phyloP scores from a whole-genome alignment of 1,140 invertebrate genomes.

The Papilio machaon region DNA sequence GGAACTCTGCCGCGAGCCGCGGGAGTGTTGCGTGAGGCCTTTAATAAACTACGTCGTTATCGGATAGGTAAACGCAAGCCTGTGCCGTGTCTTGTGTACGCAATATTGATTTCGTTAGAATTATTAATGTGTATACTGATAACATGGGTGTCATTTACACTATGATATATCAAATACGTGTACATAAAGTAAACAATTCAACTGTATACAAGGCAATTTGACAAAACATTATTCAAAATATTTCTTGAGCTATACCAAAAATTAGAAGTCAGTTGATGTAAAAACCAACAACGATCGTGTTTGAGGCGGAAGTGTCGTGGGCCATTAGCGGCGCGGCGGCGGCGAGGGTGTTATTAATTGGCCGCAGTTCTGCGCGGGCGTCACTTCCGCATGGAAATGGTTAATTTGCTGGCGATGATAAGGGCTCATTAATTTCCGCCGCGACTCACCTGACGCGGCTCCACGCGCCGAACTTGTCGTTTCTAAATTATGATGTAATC shows the following conservation, averaged over 20 bases:
- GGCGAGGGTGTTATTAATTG: constrained; percentile 53
- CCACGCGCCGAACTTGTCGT: background rate
- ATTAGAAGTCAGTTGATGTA: background rate
- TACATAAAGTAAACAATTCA: background rate
- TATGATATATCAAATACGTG: background rate
- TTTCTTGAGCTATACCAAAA: background rate
- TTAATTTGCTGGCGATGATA: constrained; percentile 60
- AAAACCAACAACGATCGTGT: background rate
- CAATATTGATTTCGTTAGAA: background rate
- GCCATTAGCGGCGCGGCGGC: constrained; percentile 27
- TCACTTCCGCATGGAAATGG: constrained; percentile 58
- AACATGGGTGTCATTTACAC: background rate
- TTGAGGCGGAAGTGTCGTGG: constrained; percentile 14
- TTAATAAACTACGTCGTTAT: background rate
- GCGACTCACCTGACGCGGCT: constrained; percentile 52
- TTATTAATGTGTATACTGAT: background rate
- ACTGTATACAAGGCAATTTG: background rate
- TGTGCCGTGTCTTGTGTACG: background rate
- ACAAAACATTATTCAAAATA: background rate
- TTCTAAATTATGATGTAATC: constrained; percentile 3
- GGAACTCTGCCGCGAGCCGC: background rate
- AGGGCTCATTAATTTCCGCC: constrained; percentile 63
- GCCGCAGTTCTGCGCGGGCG: constrained; percentile 46
- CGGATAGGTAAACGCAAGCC: background rate
- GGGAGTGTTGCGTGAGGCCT: constrained; percentile 3